These are phyloP conservation scores for Prionchulus punctatus DNA, from an alignment of 2,888 invertebrate species.

Conservation along the genomic window DNA sequence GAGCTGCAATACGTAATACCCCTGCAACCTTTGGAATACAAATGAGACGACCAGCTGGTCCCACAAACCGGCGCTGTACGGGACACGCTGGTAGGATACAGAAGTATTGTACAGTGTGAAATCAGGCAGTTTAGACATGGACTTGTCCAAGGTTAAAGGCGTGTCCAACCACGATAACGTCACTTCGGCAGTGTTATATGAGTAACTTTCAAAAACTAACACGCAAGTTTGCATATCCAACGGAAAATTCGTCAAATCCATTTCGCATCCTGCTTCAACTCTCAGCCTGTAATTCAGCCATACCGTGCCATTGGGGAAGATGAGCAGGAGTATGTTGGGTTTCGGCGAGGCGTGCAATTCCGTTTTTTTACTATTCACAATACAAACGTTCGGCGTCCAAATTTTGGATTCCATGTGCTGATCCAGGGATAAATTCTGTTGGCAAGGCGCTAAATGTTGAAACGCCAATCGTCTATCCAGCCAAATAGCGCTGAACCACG, in stretches of 20 bases:
- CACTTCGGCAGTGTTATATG: slow-evolving; percentile 28
- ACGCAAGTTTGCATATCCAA: slow-evolving; percentile 18
- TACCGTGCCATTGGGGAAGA: slow-evolving; percentile 26
- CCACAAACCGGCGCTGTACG: slow-evolving; percentile 31
- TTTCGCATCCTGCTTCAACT: slow-evolving; percentile 29
- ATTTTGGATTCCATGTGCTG: slow-evolving; percentile 18
- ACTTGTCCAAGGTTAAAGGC: slow-evolving; percentile 1
- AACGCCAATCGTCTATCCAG: slow-evolving; percentile 6
- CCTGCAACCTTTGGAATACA: slow-evolving; percentile 3
- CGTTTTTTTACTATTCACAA: slow-evolving; percentile 14
- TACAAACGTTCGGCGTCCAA: slow-evolving; percentile 14
- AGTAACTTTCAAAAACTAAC: slow-evolving; percentile 28
- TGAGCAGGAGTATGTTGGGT: slow-evolving; percentile 29
- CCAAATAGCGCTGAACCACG: slow-evolving; percentile 12
- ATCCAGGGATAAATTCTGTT: slow-evolving; percentile 22
- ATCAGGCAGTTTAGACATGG: slow-evolving; percentile 15
- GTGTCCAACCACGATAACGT: not conserved
- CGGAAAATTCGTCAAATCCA: slow-evolving; percentile 22
- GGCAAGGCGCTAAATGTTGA: slow-evolving; percentile 6
- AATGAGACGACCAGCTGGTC: slow-evolving; percentile 30
- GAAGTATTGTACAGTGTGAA: slow-evolving; percentile 25
- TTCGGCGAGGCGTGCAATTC: slow-evolving; percentile 26
- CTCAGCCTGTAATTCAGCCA: slow-evolving; percentile 19
- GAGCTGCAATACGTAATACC: slow-evolving; percentile 3
- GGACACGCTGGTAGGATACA: slow-evolving; percentile 20